Base-by-base conservation (phyloP, 2,888 invertebrate species). In the Dryococelus australis region DNA sequence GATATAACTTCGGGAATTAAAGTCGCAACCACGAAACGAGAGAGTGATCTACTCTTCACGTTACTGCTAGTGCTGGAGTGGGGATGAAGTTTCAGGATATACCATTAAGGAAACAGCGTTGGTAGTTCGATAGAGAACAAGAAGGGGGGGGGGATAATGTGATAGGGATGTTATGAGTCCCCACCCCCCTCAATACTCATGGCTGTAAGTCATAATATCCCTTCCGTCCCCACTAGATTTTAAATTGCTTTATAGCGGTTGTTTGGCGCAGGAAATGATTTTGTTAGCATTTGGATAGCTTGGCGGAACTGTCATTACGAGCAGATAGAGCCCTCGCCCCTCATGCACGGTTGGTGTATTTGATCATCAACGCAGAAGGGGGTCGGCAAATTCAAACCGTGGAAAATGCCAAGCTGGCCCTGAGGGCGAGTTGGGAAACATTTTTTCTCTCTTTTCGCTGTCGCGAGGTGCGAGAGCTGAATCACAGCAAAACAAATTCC, bases 251-350 rank as follows among this genome's bases (percentile, higher is more conserved):
- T 83, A 83, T 83, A 24, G 83, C 28, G 83, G 83, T 83, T 83
- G 83, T 83, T 83, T 83, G 83, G 28, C 83, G 83, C 35, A 43
- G 83, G 83, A 83, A 83, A 83, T 83, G 83, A 83, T 83, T 83
- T 83, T 83, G 43, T 35, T 83, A 65, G 83, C 83, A 28, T 27
- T 83, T 83, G 83, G 83, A 83, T 35, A 28, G 83, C 83, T 28
- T 35, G 83, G 43, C 83, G 83, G 83, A 83, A 83, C 83, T 28
- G 83, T 83, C 43, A 83, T 83, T 83, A 83, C 43, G 65, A n/a
- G 65, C 65, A 65, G 65, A 65, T 65, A 65, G 65, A n/a, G 65
- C 24, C 65, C 65, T 16, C 65, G 65, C 65, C 65, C 65, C 24
- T 65, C 24, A 8, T 16, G 8, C 65, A 65, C 65, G 65, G 65